phyloP scores from a whole-genome alignment of 2,113 vertebrate species.

The Heterochromis multidens region DNA sequence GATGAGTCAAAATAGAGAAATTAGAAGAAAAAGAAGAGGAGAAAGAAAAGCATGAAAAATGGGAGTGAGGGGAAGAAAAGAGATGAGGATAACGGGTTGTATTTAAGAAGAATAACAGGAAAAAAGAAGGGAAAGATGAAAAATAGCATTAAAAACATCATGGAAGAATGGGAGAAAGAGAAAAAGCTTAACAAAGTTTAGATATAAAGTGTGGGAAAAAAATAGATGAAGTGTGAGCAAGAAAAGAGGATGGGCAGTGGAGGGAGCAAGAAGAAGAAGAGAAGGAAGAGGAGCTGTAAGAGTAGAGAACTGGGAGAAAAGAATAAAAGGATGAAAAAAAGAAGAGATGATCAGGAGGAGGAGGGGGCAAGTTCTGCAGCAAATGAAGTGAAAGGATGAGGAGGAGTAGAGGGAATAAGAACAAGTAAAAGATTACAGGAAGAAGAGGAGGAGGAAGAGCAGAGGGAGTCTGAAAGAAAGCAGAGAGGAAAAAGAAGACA shows the following conservation, averaged over 20 bases:
- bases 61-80: no score
- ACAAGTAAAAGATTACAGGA: background rate
- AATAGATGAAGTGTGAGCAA: background rate
- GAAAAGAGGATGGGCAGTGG: background rate
- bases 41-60: background rate
- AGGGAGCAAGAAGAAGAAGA: background rate
- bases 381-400: slow-evolving; percentile 65
- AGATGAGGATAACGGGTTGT: background rate
- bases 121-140: background rate
- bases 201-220: background rate
- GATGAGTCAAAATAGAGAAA: background rate
- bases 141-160: background rate
- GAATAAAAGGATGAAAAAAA: background rate
- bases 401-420: background rate
- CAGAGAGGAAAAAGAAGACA: background rate
- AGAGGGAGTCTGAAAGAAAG: background rate
- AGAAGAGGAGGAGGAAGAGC: background rate
- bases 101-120: background rate
- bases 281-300: background rate
- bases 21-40: background rate
- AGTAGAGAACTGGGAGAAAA: background rate
- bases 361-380: background rate
- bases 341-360: background rate
- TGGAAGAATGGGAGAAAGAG: background rate
- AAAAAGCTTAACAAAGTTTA: background rate